Conservation (phyloP, 2,113 vertebrate genomes). For the Panurus biarmicus region DNA sequence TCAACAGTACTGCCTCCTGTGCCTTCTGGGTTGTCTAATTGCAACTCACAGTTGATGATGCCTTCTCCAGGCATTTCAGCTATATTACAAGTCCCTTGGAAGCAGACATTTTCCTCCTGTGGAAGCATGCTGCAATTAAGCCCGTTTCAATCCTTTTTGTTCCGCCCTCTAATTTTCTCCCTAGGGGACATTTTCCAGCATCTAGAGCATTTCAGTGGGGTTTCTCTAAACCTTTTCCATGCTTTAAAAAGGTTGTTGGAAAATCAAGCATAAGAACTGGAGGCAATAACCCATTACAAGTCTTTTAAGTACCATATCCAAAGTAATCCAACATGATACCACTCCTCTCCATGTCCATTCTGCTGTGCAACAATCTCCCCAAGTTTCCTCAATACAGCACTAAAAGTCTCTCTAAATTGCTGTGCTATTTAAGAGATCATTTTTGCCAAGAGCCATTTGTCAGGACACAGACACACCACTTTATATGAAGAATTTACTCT, state of each 20-base stretch:
- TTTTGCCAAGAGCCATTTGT: neutral
- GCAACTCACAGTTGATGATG: neutral
- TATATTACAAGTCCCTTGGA: neutral
- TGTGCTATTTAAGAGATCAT: neutral
- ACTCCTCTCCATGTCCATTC: neutral
- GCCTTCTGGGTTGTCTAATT: neutral
- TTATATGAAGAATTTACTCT: neutral
- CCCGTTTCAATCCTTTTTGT: neutral
- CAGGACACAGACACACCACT: neutral
- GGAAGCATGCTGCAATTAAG: neutral
- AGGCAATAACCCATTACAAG: neutral
- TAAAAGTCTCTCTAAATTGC: neutral
- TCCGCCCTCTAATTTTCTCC: neutral
- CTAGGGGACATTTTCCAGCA: neutral
- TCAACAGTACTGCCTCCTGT: neutral
- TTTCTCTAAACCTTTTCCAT: neutral
- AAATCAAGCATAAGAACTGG: neutral
- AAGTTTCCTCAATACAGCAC: neutral
- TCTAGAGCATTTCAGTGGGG: neutral
- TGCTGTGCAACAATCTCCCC: neutral
- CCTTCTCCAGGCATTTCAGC: neutral
- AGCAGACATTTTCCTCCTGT: neutral
- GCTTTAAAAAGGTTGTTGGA: neutral
- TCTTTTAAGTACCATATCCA: neutral
- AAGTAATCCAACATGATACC: neutral